Conservation (phyloP, 1,140 invertebrate genomes). For the Meteorus sp. region DNA sequence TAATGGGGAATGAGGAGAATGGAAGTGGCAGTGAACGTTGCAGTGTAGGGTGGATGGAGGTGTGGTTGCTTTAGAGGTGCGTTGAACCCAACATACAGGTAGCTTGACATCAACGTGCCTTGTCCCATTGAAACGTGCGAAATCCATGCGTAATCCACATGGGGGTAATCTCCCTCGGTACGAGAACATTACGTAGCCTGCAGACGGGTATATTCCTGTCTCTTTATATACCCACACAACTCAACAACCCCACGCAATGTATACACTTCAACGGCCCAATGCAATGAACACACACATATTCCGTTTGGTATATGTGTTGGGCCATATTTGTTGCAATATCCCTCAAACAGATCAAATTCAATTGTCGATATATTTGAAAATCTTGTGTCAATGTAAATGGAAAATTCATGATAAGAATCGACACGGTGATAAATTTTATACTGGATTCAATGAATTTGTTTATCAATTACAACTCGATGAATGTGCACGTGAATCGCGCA, state of each 20-base stretch:
- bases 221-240: too few relatives aligned
- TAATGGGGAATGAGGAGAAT: constrained; percentile 23
- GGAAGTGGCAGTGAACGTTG: constrained; percentile 33
- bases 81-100: constrained; percentile 50
- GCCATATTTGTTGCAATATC: too few relatives aligned
- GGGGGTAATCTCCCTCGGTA: constrained; percentile 24
- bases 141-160: constrained; percentile 44
- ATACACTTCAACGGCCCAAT: too few relatives aligned
- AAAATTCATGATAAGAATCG: too few relatives aligned
- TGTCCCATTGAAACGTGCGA: constrained; percentile 49
- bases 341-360: too few relatives aligned
- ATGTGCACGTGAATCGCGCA: background rate
- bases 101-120: constrained; percentile 47
- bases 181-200: constrained; percentile 20
- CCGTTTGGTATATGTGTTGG: too few relatives aligned
- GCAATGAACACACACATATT: too few relatives aligned
- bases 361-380: too few relatives aligned
- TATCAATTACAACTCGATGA: background rate
- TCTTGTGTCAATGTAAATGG: too few relatives aligned
- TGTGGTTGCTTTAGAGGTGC: constrained; percentile 52
- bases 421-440: too few relatives aligned
- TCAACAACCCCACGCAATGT: too few relatives aligned
- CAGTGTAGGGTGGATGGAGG: constrained; percentile 31
- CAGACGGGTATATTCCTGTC: background rate
- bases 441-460: too few relatives aligned